Percentiles rank a stretch among this genome's conserved stretches.
phyloP scores from a whole-genome alignment of 2,797 vertebrate species.

The Microtus obscurus region DNA sequence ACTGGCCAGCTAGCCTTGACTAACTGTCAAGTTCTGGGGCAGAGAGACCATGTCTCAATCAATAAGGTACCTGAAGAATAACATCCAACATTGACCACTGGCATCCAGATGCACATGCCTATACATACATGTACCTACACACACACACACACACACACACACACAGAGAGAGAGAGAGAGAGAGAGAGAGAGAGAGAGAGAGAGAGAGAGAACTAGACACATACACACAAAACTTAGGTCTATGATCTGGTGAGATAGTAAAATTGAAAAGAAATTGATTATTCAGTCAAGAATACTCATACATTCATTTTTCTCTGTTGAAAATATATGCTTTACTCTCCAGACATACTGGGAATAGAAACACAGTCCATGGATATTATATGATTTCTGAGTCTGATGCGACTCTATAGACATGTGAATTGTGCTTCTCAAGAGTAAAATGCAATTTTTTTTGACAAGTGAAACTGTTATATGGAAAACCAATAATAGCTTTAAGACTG shows the following conservation, averaged over 20 bases:
- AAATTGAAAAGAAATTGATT: background rate
- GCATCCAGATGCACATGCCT: background rate
- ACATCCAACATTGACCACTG: background rate
- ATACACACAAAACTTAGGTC: conserved; percentile 26
- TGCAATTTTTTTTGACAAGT: background rate
- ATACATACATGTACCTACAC: background rate
- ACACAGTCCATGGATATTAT: background rate
- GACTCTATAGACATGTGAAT: background rate
- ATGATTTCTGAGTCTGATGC: background rate
- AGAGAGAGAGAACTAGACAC: background rate
- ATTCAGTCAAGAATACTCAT: background rate
- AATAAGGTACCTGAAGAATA: background rate
- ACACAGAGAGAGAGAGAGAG: background rate
- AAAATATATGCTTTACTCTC: conserved; percentile 12
- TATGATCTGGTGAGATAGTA: background rate
- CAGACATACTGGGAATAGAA: background rate
- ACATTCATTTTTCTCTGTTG: background rate
- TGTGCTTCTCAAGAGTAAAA: conserved; percentile 11
- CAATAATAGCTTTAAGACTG: background rate
- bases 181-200: no score
- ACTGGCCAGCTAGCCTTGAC: background rate
- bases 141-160: background rate
- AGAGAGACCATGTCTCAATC: background rate
- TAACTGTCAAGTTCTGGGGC: background rate
- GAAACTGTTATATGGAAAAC: background rate